Conservation (phyloP, 1,140 invertebrate species). For the Plectrocnemia conspersa region DNA sequence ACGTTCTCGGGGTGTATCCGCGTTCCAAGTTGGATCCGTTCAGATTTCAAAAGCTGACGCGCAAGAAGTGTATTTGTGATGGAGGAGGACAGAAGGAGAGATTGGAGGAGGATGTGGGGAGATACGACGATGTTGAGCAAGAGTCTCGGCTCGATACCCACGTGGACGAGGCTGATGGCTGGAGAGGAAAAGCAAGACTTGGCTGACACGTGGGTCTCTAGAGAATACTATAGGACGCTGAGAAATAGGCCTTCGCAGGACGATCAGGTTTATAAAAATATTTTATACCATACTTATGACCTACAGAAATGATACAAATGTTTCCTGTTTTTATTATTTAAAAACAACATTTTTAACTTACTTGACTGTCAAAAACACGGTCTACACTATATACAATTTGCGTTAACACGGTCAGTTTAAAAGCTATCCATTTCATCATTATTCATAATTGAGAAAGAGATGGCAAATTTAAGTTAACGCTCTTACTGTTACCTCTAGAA, state of each 20-base stretch:
- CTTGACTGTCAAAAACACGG: too few species aligned
- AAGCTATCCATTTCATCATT: too few species aligned
- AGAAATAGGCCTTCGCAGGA: background rate
- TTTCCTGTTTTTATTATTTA: too few species aligned
- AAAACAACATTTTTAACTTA: too few species aligned
- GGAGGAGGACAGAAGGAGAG: background rate
- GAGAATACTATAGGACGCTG: background rate
- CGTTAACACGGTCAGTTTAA: too few species aligned
- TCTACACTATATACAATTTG: too few species aligned
- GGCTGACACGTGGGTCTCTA: background rate
- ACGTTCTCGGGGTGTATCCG: too few species aligned
- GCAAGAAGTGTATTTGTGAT: background rate
- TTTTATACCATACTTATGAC: background rate
- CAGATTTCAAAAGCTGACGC: background rate
- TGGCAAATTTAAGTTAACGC: too few species aligned
- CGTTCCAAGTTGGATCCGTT: too few species aligned
- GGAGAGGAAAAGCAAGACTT: background rate
- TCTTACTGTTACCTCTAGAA: too few species aligned
- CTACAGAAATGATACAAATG: too few species aligned
- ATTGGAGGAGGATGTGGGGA: conserved; percentile 10
- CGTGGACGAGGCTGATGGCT: background rate
- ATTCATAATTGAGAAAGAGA: too few species aligned
- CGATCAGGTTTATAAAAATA: conserved; percentile 7
- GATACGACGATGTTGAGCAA: conserved; percentile 7
- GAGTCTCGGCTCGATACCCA: conserved; percentile 10